Conservation (phyloP, 1,140 invertebrate species). For the Bemisia tabaci region DNA sequence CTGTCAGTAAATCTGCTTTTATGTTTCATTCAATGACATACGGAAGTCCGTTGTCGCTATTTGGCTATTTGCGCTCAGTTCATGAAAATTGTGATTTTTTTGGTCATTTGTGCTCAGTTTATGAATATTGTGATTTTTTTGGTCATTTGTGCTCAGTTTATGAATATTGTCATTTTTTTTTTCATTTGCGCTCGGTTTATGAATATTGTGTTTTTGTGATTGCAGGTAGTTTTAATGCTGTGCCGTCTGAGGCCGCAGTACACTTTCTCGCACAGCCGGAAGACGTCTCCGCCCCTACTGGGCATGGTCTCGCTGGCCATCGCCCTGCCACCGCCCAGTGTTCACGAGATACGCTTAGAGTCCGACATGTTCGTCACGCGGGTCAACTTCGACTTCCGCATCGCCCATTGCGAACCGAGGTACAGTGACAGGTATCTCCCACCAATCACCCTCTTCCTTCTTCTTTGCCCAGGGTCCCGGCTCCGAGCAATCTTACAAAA, state of each 20-base stretch:
- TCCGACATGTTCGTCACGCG: slow-evolving; percentile 94
- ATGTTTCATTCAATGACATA: no score
- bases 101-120: no score
- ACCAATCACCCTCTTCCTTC: background rate
- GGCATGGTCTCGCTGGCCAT: slow-evolving; percentile 91
- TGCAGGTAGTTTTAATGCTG: slow-evolving; percentile 80
- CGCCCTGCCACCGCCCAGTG: slow-evolving; percentile 85
- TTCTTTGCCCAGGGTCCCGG: no score
- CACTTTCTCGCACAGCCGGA: slow-evolving; percentile 74
- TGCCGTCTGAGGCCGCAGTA: slow-evolving; percentile 82
- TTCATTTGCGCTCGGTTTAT: background rate
- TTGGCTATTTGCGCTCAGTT: no score
- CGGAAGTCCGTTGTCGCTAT: no score
- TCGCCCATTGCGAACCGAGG: slow-evolving; percentile 94
- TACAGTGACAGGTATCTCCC: slow-evolving; percentile 29
- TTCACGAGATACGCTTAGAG: slow-evolving; percentile 91
- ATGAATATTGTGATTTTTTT: no score
- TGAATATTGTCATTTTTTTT: no score
- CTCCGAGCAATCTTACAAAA: no score
- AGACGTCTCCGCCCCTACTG: slow-evolving; percentile 65
- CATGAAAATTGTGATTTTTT: no score
- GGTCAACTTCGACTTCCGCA: slow-evolving; percentile 88
- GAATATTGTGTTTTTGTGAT: no score
- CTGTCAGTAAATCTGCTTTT: no score
- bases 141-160: no score